phyloP scores from a whole-genome alignment of 2,797 vertebrate genomes.

The Diplodus puntazzo region DNA sequence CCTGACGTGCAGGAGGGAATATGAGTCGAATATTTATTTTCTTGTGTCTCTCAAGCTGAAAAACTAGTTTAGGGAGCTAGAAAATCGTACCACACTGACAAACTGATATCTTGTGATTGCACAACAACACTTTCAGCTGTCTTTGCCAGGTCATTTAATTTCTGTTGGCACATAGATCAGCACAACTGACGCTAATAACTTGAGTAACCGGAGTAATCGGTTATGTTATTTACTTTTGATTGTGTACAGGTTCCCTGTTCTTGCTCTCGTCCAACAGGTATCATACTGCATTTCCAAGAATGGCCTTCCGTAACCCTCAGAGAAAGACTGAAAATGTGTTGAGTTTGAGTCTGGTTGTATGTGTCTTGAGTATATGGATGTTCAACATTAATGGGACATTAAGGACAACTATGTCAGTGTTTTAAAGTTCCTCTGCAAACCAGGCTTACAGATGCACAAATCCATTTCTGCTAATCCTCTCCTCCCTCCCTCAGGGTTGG shows the following conservation, averaged over 20 bases:
- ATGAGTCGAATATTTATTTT: not conserved
- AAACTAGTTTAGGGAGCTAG: conserved; percentile 8
- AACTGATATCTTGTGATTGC: not conserved
- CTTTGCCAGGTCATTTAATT: not conserved
- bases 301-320: not conserved
- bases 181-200: no score
- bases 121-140: not conserved
- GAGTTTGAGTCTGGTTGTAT: not conserved
- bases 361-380: not conserved
- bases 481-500: conserved; percentile 30
- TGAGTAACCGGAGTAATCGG: not conserved
- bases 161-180: not conserved
- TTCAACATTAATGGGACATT: not conserved
- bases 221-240: not conserved
- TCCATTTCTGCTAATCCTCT: not conserved
- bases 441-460: not conserved
- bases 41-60: conserved; percentile 18
- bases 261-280: not conserved
- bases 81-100: not conserved
- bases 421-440: not conserved
- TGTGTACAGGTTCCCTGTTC: not conserved
- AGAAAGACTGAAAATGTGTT: not conserved
- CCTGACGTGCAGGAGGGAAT: not conserved
- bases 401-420: not conserved
- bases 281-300: not conserved